Conservation (phyloP, 2,888 invertebrate species). For the Eupithecia vulgata region DNA sequence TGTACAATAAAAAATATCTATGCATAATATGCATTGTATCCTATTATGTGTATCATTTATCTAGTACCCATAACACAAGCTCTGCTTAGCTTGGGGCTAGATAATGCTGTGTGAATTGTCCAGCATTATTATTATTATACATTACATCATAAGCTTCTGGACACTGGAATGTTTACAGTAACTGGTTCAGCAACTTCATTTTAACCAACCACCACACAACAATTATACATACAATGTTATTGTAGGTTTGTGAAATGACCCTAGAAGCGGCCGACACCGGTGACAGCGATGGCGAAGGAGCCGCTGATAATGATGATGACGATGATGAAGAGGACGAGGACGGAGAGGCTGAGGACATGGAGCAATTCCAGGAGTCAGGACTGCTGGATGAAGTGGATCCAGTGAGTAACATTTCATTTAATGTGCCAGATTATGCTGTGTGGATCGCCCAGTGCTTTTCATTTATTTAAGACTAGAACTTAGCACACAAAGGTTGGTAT, state of each 20-base stretch:
- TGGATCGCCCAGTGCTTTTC: not conserved
- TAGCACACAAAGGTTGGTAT: no score
- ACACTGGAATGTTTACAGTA: not conserved
- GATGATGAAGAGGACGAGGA: constrained; percentile 93
- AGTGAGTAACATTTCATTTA: constrained; percentile 71
- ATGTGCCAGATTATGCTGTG: not conserved
- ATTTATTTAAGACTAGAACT: not conserved
- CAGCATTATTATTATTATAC: no score
- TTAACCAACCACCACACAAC: not conserved
- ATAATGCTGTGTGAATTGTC: no score
- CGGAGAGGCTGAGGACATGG: constrained; percentile 98
- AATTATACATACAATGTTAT: not conserved
- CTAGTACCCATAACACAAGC: no score
- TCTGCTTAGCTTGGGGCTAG: no score
- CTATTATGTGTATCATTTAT: no score
- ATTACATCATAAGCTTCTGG: not conserved
- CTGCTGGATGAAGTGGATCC: constrained; percentile 95
- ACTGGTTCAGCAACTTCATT: not conserved
- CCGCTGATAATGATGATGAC: constrained; percentile 81
- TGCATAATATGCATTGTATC: no score
- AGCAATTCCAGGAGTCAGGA: constrained; percentile 98
- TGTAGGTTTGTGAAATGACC: constrained; percentile 90
- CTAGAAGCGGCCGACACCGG: constrained; percentile 86
- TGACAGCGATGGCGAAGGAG: constrained; percentile 76
- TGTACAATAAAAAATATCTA: no score